phyloP scores from a whole-genome alignment of 2,797 vertebrate species.

The Lutjanus argentimaculatus region DNA sequence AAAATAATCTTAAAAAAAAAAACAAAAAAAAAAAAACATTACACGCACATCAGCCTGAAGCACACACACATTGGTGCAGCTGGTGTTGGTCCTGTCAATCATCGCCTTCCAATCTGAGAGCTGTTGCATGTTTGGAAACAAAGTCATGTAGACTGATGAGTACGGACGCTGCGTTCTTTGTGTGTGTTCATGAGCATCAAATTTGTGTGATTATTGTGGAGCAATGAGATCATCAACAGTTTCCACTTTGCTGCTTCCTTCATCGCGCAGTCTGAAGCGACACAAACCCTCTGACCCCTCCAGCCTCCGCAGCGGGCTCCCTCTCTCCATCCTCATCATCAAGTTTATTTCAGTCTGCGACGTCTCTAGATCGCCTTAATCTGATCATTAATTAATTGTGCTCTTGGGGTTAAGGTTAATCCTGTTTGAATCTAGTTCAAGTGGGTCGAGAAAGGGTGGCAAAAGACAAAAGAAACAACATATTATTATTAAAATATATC shows the following conservation, averaged over 20 bases:
- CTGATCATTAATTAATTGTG: conserved; percentile 61
- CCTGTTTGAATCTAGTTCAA: conserved; percentile 16
- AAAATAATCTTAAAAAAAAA: too few relatives aligned
- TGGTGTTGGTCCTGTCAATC: background rate
- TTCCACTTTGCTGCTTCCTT: conserved; percentile 54
- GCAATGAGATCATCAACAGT: conserved; percentile 50
- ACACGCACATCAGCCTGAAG: too few relatives aligned
- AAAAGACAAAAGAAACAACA: background rate
- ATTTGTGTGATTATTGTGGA: conserved; percentile 30
- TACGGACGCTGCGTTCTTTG: conserved; percentile 10
- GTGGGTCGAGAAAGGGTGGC: background rate
- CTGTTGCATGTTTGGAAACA: conserved; percentile 17
- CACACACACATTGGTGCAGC: background rate
- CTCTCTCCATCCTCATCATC: conserved; percentile 20
- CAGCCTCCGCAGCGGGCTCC: background rate
- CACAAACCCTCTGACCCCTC: conserved; percentile 24
- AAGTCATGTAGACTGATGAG: conserved; percentile 18
- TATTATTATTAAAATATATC: background rate
- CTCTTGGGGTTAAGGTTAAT: conserved; percentile 36
- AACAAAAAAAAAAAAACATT: too few relatives aligned
- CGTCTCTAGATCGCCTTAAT: conserved; percentile 57
- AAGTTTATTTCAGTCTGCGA: conserved; percentile 40
- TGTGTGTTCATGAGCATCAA: conserved; percentile 31
- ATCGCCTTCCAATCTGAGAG: background rate
- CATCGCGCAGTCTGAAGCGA: conserved; percentile 9